Conservation (phyloP, 1,140 invertebrate species). For the Argopecten irradians region DNA sequence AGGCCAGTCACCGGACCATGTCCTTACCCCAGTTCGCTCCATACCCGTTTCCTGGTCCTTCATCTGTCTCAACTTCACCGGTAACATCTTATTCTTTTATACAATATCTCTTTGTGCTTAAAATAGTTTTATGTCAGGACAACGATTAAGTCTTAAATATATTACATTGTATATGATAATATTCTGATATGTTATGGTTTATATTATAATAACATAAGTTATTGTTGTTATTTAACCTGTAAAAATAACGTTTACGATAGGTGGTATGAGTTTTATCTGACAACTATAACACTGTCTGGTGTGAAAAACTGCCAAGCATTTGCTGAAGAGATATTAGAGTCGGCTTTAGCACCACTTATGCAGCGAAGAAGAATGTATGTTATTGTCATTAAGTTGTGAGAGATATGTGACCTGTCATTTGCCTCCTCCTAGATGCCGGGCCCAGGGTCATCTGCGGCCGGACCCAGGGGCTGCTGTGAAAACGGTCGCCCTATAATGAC, state of each 20-base stretch:
- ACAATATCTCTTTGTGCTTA: neutral
- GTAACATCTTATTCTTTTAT: neutral
- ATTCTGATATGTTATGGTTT: neutral
- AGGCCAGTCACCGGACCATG: conserved; percentile 5
- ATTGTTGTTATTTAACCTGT: neutral
- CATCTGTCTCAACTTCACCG: neutral
- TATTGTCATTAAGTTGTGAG: conserved; percentile 17
- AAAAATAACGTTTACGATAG: neutral
- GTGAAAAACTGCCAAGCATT: neutral
- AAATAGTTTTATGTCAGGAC: neutral
- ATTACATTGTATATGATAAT: neutral
- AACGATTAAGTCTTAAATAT: neutral
- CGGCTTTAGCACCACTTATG: neutral
- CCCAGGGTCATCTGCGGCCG: conserved; percentile 52
- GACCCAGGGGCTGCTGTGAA: conserved; percentile 85
- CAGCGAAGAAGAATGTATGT: neutral
- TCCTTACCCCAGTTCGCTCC: conserved; percentile 19
- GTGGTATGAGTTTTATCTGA: neutral
- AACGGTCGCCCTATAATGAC: conserved; percentile 95
- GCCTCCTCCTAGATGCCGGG: conserved; percentile 60
- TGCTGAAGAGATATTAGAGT: neutral
- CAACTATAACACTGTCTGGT: neutral
- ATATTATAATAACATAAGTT: neutral
- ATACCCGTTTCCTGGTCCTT: conserved; percentile 20
- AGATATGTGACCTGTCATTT: conserved; percentile 11